These are phyloP conservation scores for Chelon labrosus DNA, from an alignment of 2,797 vertebrate genomes.

Conservation along the genomic window DNA sequence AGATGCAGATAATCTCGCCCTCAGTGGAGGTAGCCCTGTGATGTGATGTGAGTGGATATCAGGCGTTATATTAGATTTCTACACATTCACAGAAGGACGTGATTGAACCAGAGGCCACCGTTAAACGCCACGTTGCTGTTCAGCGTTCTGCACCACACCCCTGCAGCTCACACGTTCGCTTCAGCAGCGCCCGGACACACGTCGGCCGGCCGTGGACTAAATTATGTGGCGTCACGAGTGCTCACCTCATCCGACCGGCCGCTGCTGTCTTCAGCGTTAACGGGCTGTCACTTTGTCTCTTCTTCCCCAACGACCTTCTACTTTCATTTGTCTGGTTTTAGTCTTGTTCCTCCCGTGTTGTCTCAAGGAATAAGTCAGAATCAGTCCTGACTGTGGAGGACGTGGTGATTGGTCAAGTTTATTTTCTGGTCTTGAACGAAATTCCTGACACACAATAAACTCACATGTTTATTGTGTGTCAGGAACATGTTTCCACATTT, in stretches of 20 bases:
- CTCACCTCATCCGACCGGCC: slow-evolving; percentile 42
- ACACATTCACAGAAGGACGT: background rate
- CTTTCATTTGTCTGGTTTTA: slow-evolving; percentile 42
- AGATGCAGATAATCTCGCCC: slow-evolving; percentile 26
- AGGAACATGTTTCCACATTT: too few species aligned
- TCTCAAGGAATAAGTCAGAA: slow-evolving; percentile 25
- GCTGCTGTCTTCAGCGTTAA: slow-evolving; percentile 25
- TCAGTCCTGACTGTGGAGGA: slow-evolving; percentile 7
- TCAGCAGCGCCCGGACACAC: slow-evolving; percentile 4
- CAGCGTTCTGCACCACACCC: slow-evolving; percentile 60
- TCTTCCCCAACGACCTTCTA: slow-evolving; percentile 22
- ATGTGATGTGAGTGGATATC: background rate
- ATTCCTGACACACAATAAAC: too few species aligned
- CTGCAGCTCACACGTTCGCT: slow-evolving; percentile 49
- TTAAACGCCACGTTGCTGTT: slow-evolving; percentile 13
- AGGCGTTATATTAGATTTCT: background rate
- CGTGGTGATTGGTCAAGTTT: background rate
- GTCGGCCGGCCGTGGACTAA: slow-evolving; percentile 37
- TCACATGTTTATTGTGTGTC: too few species aligned
- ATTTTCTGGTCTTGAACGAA: background rate
- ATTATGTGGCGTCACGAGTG: slow-evolving; percentile 58
- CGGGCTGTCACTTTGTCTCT: slow-evolving; percentile 26
- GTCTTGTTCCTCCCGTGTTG: slow-evolving; percentile 22
- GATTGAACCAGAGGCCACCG: background rate
- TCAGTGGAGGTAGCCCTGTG: background rate